Percentiles rank a stretch among this genome's conserved stretches.
These are phyloP conservation scores for Rhagium mordax DNA, from an alignment of 2,888 invertebrate species.

Conservation along the genomic window DNA sequence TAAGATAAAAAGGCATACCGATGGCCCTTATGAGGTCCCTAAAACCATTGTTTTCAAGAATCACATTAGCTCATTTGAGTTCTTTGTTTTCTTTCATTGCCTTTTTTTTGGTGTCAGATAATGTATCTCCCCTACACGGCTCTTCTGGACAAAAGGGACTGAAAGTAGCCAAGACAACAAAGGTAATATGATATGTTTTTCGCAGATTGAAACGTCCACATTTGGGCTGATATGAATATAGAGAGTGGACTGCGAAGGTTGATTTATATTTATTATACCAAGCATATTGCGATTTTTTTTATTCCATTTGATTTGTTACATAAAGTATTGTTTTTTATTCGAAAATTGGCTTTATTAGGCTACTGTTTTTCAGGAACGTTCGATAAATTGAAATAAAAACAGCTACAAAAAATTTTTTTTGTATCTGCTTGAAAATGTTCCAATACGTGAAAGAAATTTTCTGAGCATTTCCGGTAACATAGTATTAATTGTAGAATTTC, in stretches of 20 bases:
- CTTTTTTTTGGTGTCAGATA: slow-evolving; percentile 43
- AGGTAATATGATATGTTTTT: slow-evolving; percentile 49
- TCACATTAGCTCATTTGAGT: slow-evolving; percentile 25
- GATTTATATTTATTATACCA: background rate
- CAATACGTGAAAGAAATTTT: no score
- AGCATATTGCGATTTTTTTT: background rate
- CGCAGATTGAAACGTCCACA: slow-evolving; percentile 46
- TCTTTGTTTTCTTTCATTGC: slow-evolving; percentile 37
- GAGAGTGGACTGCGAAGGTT: slow-evolving; percentile 8
- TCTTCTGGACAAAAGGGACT: slow-evolving; percentile 39
- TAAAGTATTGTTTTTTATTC: background rate
- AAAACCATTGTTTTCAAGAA: slow-evolving; percentile 15
- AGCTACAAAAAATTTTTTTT: no score
- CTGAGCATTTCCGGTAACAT: no score
- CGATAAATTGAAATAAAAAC: no score
- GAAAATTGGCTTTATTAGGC: background rate
- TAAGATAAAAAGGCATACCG: background rate
- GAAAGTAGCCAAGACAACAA: slow-evolving; percentile 32
- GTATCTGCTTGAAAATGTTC: no score
- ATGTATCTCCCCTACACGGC: slow-evolving; percentile 33
- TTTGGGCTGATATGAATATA: slow-evolving; percentile 27
- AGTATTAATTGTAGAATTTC: no score
- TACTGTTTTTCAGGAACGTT: no score
- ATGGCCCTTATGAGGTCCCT: slow-evolving; percentile 6
- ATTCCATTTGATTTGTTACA: background rate